Base-by-base conservation (phyloP, 2,888 invertebrate genomes). In the Heliconius ethilla region DNA sequence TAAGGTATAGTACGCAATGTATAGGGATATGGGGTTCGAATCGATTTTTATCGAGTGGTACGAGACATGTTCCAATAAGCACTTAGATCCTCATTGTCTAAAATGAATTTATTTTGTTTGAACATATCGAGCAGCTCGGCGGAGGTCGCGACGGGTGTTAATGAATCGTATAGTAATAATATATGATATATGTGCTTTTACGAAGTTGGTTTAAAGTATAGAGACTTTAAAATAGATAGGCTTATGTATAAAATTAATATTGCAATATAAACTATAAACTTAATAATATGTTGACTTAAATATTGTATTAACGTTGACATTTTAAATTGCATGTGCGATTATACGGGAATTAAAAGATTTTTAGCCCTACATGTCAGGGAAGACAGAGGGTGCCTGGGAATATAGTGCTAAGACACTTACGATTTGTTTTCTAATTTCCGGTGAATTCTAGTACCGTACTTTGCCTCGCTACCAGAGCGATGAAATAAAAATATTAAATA, bases 21-120 rank as follows among this genome's bases (percentile, higher is more conserved):
- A 87, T 29, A 62, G 37, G 13, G 65, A n/a, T 78, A 75, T 75
- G 75, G 70, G 78, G 76, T 11, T 33, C 75, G 74, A 72, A 76
- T 74, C 76, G 29, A 37, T 75, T 82, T 77, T 10, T 63, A 10
- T 63, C 37, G 59, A 77, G 76, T 87, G 83, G 87, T 88, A 74
- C 65, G 77, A 84, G 80, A 84, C 82, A 85, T 86, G 85, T 87
- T 86, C 86, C 87, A 86, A 90, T 90, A 90, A 90, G 89, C 91
- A 90, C 89, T 90, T 90, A 89, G 89, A 89, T 88, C 86, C 88
- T 90, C 88, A 90, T 91, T 90, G 90, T 91, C 88, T 89, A 88
- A 90, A 89, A 90, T 91, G 90, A 91, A 91, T 90, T 89, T 86
- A 89, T 91, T 91, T 90, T 91, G 89, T 92, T 92, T 91, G 88